Conservation (phyloP, 1,140 invertebrate genomes). For the Bombus sylvicola region DNA sequence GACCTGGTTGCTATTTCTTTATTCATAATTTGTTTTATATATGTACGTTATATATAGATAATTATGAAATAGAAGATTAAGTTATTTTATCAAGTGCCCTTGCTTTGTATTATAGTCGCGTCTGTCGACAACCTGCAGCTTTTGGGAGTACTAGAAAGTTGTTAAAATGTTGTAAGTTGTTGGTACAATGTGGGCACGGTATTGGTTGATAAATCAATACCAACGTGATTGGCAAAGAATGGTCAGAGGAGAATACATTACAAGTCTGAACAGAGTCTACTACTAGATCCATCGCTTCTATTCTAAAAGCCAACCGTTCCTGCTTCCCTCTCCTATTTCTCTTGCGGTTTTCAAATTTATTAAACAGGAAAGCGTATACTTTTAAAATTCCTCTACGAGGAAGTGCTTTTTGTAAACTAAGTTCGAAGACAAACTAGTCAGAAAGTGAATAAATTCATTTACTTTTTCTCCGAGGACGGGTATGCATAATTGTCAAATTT, state of each 20-base stretch:
- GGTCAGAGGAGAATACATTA: conserved; percentile 80
- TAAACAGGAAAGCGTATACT: conserved; percentile 26
- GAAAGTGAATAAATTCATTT: conserved; percentile 32
- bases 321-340: conserved; percentile 59
- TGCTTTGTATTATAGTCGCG: conserved; percentile 83
- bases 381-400: conserved; percentile 16
- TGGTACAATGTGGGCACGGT: conserved; percentile 75
- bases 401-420: conserved; percentile 50
- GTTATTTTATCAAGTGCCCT: conserved; percentile 83
- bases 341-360: conserved; percentile 37
- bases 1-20: conserved; percentile 80
- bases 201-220: conserved; percentile 69
- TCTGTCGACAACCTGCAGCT: conserved; percentile 79
- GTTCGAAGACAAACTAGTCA: conserved; percentile 47
- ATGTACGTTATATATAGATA: conserved; percentile 82
- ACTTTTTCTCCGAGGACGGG: conserved; percentile 13
- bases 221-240: conserved; percentile 75
- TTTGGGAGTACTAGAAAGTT: conserved; percentile 75
- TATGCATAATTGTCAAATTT: conserved; percentile 40
- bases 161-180: conserved; percentile 78
- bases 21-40: conserved; percentile 82
- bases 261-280: conserved; percentile 80
- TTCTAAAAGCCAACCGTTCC: conserved; percentile 65
- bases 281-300: conserved; percentile 75
- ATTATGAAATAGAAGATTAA: conserved; percentile 83